Base-by-base conservation (phyloP, 92 coral and sea anemone species). In the Parazoanthus atlanticus region DNA sequence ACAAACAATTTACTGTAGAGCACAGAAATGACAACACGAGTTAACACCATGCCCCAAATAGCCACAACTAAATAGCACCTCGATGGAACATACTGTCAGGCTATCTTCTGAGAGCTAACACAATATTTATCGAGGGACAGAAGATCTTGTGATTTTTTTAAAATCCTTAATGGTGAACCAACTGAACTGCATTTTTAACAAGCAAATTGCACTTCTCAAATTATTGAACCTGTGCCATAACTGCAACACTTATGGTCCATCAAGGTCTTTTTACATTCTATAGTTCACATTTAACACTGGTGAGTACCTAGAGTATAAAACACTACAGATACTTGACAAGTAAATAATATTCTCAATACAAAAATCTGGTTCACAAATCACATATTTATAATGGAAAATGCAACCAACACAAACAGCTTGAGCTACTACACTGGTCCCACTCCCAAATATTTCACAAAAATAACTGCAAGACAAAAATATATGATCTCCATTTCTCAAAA, bases 401-500 rank as follows among this genome's bases (percentile, higher is more conserved):
- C 2, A 13, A 61, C 8, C 26, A 61, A 61, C 26, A 56, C 3
- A 61, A 19, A 61, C 25, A 16, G 66, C 66, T 46, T 11, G 0
- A 56, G 66, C 2, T 16, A 2, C 66, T 17, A 56, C 26, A 52
- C 34, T 80, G 46, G 47, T 79, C 72, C 47, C 47, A 52, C 70
- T 80, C 84, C 84, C 84, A 80, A 54, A 30, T 32, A 80, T n/a
- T 25, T 56, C 69, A 80, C 56, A 80, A 80, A 56, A 56, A 80
- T 56, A 80, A 80, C 3, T 16, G 17, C 40, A 26, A 28, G 67
- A 80, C 29, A 80, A 80, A 80, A 80, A 80, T 56, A 80, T 56
- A 52, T 30, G 36, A 80, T 52, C 17, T 56, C 56, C 84, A 17
- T 80, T 80, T 56, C 41, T 56, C 54, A 67, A 80, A 56, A 29